A percentile compares a stretch with the other conserved stretches of the same genome.
phyloP scores from a whole-genome alignment of 2,888 invertebrate species.

The Cheilosia grossa region DNA sequence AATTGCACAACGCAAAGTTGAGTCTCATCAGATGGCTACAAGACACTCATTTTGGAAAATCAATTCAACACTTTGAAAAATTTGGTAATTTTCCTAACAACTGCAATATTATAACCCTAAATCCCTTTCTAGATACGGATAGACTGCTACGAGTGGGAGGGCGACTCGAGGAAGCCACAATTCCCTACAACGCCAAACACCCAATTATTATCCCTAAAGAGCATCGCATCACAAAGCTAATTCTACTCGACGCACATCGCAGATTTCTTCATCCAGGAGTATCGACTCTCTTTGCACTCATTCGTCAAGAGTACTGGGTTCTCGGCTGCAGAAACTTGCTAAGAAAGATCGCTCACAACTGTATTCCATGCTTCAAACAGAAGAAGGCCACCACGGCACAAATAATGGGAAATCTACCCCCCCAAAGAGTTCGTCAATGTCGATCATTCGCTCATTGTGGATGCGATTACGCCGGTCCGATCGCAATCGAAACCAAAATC shows the following conservation, averaged over 20 bases:
- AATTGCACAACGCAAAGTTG: background rate
- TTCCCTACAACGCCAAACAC: too few species aligned
- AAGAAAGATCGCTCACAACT: background rate
- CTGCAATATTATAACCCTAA: too few species aligned
- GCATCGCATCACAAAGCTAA: conserved; percentile 1
- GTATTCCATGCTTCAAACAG: background rate
- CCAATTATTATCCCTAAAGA: background rate
- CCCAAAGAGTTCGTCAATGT: too few species aligned
- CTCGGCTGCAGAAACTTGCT: conserved; percentile 7
- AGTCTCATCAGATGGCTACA: conserved; percentile 10
- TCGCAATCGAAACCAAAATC: background rate
- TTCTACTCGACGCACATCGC: background rate
- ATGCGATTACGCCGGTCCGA: background rate
- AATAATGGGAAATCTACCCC: background rate
- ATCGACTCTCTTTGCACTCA: background rate
- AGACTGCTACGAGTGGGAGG: background rate
- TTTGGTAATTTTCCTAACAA: too few species aligned
- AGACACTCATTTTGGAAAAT: background rate
- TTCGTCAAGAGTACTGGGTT: conserved; percentile 2
- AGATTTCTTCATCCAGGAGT: background rate
- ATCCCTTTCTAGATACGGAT: background rate
- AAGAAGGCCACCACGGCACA: background rate
- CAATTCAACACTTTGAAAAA: background rate
- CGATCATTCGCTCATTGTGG: too few species aligned
- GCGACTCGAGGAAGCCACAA: too few species aligned